phyloP scores from a whole-genome alignment of 2,113 vertebrate genomes.

The Oncorhynchus keta region DNA sequence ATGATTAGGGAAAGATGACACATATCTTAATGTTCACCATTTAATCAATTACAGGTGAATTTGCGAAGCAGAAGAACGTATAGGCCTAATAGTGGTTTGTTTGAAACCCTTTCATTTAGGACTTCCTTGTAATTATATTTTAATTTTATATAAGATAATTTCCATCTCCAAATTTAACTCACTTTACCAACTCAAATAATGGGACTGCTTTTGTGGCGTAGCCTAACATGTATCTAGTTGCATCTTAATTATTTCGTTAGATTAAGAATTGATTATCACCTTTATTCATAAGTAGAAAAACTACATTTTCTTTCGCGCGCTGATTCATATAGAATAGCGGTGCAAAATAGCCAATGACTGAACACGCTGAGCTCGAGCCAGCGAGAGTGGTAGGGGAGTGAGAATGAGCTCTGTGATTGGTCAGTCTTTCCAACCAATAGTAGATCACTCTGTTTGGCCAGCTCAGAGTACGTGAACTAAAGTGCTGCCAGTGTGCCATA shows the following conservation, averaged over 20 bases:
- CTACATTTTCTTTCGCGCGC: constrained; percentile 62
- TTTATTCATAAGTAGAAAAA: constrained; percentile 20
- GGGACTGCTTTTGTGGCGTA: not conserved
- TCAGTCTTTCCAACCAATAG: constrained; percentile 55
- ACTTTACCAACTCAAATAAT: not conserved
- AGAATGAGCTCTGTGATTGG: constrained; percentile 63
- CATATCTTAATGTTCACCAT: not conserved
- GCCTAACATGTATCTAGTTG: not conserved
- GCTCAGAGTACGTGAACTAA: constrained; percentile 32
- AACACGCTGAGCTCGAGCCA: constrained; percentile 60
- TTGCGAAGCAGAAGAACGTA: not conserved
- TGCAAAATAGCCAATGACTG: constrained; percentile 70
- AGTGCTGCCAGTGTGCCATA: not conserved
- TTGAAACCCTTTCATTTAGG: not conserved
- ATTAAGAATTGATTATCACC: not conserved
- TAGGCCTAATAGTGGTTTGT: not conserved
- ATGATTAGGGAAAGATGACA: not conserved
- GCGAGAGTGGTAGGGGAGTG: constrained; percentile 48
- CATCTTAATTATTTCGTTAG: constrained; percentile 15
- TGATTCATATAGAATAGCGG: constrained; percentile 68
- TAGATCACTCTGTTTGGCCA: constrained; percentile 50
- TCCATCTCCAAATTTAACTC: not conserved
- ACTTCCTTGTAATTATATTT: not conserved
- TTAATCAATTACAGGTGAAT: not conserved
- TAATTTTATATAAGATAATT: not conserved